Conservation (phyloP, 2,797 vertebrate species). For the Cossypha polioptera region DNA sequence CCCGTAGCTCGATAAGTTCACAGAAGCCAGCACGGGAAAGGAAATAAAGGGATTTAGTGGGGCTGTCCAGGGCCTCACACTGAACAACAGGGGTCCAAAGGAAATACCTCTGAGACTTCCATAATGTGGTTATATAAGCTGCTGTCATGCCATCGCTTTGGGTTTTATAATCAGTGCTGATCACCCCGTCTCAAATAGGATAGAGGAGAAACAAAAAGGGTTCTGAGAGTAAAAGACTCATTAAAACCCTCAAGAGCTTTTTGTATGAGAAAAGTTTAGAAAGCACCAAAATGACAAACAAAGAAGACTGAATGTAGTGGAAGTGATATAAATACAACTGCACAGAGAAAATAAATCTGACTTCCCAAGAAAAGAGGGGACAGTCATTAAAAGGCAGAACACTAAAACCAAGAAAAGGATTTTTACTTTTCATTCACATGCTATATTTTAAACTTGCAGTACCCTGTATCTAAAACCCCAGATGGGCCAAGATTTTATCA, state of each 20-base stretch:
- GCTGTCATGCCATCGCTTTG: neutral
- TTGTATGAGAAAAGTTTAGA: neutral
- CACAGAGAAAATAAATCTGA: conserved; percentile 10
- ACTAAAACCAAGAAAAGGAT: conserved; percentile 25
- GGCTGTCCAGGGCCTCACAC: neutral
- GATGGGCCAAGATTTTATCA: neutral
- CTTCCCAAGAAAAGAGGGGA: conserved; percentile 8
- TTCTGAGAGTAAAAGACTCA: neutral
- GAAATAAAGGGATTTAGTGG: neutral
- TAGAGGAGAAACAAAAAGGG: neutral
- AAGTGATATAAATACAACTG: neutral
- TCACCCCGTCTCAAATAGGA: neutral
- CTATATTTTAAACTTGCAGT: neutral
- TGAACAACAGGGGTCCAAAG: rapidly evolving
- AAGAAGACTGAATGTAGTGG: neutral
- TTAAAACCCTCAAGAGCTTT: conserved; percentile 13
- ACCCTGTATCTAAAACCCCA: neutral
- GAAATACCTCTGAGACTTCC: neutral
- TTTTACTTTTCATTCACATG: conserved; percentile 13
- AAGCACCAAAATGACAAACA: neutral
- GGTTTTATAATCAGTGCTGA: neutral
- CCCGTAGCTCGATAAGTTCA: rapidly evolving
- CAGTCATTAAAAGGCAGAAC: conserved; percentile 17
- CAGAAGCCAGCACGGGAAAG: neutral
- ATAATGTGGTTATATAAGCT: neutral